These are phyloP conservation scores for Andrena hattorfiana DNA, from an alignment of 2,888 invertebrate species.

Conservation along the genomic window DNA sequence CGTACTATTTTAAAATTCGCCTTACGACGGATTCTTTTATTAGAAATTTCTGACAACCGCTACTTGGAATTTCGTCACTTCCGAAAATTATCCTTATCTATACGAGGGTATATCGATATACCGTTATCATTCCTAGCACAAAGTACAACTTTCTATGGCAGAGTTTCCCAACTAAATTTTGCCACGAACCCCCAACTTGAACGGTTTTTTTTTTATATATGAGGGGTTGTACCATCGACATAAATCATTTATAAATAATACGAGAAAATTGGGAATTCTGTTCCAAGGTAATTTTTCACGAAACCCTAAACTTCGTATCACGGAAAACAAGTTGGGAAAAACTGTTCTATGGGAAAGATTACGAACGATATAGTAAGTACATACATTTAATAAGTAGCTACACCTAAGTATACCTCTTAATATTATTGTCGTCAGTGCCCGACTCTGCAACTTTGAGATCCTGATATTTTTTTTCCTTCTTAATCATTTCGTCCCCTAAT, in stretches of 20 bases:
- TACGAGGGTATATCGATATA: conserved; percentile 26
- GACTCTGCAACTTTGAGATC: conserved; percentile 37
- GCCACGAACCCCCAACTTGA: no score
- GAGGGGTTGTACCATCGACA: no score
- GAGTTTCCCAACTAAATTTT: no score
- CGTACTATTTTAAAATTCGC: not conserved
- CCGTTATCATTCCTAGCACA: conserved; percentile 21
- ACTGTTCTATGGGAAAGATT: conserved; percentile 1
- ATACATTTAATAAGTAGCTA: conserved; percentile 66
- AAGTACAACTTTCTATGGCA: conserved; percentile 28
- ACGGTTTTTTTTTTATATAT: no score
- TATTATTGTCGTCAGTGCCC: conserved; percentile 38
- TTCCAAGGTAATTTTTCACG: no score
- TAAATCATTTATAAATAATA: no score
- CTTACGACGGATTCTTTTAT: not conserved
- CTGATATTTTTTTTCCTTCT: not conserved
- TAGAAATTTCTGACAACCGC: not conserved
- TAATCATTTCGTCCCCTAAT: not conserved
- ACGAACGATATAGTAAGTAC: conserved; percentile 63
- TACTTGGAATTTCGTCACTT: conserved; percentile 7
- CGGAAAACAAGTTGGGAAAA: no score
- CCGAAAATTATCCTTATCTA: conserved; percentile 17
- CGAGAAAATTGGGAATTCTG: no score
- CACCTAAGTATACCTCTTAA: conserved; percentile 48
- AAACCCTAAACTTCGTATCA: no score